These are phyloP conservation scores for Fringilla coelebs DNA, from an alignment of 2,797 vertebrate species.

Conservation along the genomic window DNA sequence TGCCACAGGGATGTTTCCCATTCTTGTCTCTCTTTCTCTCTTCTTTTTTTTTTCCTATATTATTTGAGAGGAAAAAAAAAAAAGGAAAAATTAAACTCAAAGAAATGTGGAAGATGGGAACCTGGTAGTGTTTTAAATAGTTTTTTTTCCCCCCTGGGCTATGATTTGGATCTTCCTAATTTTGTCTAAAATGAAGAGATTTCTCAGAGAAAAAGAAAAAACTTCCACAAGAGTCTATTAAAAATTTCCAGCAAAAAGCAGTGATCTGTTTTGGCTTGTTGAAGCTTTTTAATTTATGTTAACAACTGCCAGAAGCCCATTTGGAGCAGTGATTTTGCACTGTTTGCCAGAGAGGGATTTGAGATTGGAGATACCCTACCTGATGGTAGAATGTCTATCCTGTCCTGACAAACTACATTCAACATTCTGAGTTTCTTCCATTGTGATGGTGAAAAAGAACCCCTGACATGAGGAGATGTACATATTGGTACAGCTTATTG, in stretches of 20 bases:
- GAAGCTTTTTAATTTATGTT: neutral
- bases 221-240: neutral
- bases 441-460: neutral
- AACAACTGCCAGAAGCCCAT: neutral
- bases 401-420: neutral
- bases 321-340: neutral
- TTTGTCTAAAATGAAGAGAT: neutral
- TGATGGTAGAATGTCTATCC: neutral
- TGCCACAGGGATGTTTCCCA: neutral
- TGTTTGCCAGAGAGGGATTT: neutral
- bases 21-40: neutral
- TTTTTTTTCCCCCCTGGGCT: neutral
- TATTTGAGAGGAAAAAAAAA: neutral
- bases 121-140: neutral
- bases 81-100: neutral
- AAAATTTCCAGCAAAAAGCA: neutral
- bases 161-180: neutral
- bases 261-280: neutral
- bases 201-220: neutral
- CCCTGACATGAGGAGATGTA: neutral
- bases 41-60: rapidly evolving
- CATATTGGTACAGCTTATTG: rapidly evolving
- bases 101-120: neutral
- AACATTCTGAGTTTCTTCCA: neutral
- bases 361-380: neutral